A percentile compares a stretch with the other conserved stretches of the same genome.
phyloP scores from a whole-genome alignment of 2,888 invertebrate species.

The Aleiodes leptofemur region DNA sequence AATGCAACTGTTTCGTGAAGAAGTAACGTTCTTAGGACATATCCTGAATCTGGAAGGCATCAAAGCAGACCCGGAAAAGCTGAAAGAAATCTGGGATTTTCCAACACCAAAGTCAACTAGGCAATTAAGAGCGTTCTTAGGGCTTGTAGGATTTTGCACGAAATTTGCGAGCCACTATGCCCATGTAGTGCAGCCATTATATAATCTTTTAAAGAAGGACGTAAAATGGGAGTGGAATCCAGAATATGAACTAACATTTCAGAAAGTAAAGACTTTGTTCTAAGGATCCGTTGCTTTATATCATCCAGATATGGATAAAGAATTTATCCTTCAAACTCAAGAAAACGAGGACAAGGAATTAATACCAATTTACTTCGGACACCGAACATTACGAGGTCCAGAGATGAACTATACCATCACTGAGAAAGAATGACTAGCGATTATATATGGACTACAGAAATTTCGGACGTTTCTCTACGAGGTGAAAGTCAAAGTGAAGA shows the following conservation, averaged over 20 bases:
- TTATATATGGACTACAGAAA: neutral
- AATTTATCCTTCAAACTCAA: neutral
- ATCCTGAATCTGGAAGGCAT: neutral
- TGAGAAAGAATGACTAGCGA: neutral
- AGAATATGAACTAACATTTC: too few relatives aligned
- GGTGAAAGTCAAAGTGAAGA: neutral
- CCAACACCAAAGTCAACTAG: neutral
- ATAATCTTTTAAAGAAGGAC: conserved; percentile 14
- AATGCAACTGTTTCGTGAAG: neutral
- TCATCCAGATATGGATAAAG: too few relatives aligned
- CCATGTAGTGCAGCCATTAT: too few relatives aligned
- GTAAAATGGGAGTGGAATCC: neutral
- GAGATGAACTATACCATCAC: neutral
- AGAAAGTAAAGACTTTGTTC: too few relatives aligned
- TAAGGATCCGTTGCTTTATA: too few relatives aligned
- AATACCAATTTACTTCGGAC: conserved; percentile 8
- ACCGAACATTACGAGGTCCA: neutral
- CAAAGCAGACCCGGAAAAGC: neutral
- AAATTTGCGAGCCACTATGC: neutral
- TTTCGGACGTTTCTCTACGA: conserved; percentile 5
- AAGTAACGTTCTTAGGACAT: neutral
- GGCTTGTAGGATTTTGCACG: neutral
- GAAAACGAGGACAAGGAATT: neutral
- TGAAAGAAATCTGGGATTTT: neutral
- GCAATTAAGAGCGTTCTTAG: neutral